These are phyloP conservation scores for Thinocorus orbignyianus DNA, from an alignment of 2,113 vertebrate genomes.

Conservation along the genomic window DNA sequence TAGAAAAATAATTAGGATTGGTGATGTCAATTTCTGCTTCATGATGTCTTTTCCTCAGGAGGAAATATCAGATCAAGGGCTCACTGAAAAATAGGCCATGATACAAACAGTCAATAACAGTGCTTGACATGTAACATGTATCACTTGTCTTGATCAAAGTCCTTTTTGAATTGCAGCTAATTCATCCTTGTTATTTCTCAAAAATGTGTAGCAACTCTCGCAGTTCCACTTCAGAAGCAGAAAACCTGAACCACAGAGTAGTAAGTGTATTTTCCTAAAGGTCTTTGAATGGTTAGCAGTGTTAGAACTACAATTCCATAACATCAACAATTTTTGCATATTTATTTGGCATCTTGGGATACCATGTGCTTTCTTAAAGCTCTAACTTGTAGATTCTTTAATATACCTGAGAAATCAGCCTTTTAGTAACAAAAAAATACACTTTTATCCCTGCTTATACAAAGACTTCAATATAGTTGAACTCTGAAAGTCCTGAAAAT, in stretches of 20 bases:
- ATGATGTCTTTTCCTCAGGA: constrained; percentile 40
- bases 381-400: background rate
- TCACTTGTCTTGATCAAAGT: background rate
- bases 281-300: background rate
- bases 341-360: background rate
- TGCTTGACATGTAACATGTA: background rate
- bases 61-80: constrained; percentile 34
- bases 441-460: background rate
- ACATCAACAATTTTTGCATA: background rate
- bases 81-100: constrained; percentile 69
- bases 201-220: background rate
- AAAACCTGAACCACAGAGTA: background rate
- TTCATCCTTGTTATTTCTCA: background rate
- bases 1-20: constrained; percentile 43
- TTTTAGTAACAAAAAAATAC: background rate
- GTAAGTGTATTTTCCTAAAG: background rate
- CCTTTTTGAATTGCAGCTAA: background rate
- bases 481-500: background rate
- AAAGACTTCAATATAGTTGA: background rate
- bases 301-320: background rate
- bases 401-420: background rate
- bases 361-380: background rate
- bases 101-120: background rate
- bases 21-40: constrained; percentile 42
- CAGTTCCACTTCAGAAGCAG: background rate